Evolutionary conservation across 2,797 vertebrate genomes (phyloP).

Genomic region (Syncerus caffer): DNA sequence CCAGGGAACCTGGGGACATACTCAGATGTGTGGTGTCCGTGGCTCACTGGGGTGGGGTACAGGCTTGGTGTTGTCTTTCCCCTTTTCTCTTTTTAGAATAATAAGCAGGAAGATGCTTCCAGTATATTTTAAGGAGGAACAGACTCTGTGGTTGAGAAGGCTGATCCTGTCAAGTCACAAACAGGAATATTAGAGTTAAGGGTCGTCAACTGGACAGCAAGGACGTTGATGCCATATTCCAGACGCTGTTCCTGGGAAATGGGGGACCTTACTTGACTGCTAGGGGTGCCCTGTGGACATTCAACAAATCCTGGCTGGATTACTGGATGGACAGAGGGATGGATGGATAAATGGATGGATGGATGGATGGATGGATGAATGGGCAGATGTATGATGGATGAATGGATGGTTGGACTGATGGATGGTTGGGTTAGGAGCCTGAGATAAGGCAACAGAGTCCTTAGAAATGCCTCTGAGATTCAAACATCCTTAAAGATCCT

Average conservation of each 20-base stretch:
- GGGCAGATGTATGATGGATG: rapidly evolving
- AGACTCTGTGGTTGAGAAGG: neutral
- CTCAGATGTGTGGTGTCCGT: constrained; percentile 59
- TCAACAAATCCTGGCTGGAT: neutral
- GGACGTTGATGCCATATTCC: neutral
- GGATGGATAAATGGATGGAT: neutral
- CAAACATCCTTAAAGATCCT: neutral
- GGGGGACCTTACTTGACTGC: neutral
- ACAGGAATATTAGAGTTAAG: neutral
- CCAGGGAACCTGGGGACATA: neutral
- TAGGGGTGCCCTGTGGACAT: neutral
- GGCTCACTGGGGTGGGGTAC: neutral
- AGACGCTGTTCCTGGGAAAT: neutral
- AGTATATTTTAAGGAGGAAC: neutral
- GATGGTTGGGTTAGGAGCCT: neutral
- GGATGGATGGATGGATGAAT: neutral
- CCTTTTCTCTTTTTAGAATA: constrained; percentile 50
- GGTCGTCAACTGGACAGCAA: neutral
- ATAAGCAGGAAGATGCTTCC: constrained; percentile 49
- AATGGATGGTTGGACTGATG: too few species aligned
- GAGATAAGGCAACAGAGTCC: neutral
- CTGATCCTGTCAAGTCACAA: neutral
- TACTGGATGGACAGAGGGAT: neutral
- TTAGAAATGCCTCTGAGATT: neutral
- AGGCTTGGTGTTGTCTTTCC: neutral